phyloP scores from a whole-genome alignment of 2,888 invertebrate species.

The Platycheirus albimanus region DNA sequence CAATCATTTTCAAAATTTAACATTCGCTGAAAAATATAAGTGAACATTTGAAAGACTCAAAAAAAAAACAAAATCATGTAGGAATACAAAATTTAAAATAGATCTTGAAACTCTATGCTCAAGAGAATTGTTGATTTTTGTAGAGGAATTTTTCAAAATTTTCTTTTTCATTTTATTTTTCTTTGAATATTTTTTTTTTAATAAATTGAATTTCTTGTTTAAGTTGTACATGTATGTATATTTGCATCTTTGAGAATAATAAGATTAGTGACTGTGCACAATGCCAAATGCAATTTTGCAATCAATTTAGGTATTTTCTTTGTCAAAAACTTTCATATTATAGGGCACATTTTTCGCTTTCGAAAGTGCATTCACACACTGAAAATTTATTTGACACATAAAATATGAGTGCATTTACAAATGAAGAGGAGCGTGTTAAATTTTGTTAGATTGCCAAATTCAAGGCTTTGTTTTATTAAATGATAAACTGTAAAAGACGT shows the following conservation, averaged over 20 bases:
- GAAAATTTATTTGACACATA: slow-evolving; percentile 14
- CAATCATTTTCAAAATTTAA: slow-evolving; percentile 28
- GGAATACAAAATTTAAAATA: slow-evolving; percentile 63
- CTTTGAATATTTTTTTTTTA: slow-evolving; percentile 3
- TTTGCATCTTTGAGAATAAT: too few species aligned
- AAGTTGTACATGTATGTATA: too few species aligned
- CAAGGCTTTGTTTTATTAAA: background rate
- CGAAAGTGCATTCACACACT: slow-evolving; percentile 6
- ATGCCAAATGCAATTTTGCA: slow-evolving; percentile 12
- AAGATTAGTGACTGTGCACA: too few species aligned
- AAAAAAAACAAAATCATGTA: slow-evolving; percentile 65
- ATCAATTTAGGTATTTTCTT: too few species aligned
- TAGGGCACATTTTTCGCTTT: background rate
- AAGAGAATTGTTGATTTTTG: slow-evolving; percentile 49
- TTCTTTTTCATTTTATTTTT: slow-evolving; percentile 12
- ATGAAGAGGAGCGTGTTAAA: slow-evolving; percentile 8
- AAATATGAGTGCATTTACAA: slow-evolving; percentile 34
- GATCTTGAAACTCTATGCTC: slow-evolving; percentile 72
- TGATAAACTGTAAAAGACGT: too few species aligned
- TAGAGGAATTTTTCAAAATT: slow-evolving; percentile 17
- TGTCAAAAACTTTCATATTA: background rate
- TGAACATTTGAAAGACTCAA: slow-evolving; percentile 41
- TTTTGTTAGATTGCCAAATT: slow-evolving; percentile 46
- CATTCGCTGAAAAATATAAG: slow-evolving; percentile 42
- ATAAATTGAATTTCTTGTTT: background rate